These are phyloP conservation scores for Hipposideros armiger DNA, from an alignment of 2,113 vertebrate species.

Conservation along the genomic window DNA sequence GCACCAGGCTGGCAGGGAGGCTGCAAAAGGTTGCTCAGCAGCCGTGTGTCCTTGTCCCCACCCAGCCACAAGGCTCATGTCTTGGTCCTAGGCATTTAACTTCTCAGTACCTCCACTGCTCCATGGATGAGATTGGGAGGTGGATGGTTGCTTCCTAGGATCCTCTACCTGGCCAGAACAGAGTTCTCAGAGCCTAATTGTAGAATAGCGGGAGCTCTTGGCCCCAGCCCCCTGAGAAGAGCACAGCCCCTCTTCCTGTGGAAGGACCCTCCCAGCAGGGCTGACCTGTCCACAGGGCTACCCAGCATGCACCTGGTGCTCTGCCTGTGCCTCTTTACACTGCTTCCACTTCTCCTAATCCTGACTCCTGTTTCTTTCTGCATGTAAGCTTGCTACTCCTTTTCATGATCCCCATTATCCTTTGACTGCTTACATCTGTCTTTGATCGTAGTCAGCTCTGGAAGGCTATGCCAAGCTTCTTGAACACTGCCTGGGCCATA, in stretches of 20 bases:
- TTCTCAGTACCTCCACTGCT: background rate
- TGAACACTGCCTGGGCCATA: background rate
- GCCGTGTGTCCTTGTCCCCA: background rate
- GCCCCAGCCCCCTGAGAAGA: background rate
- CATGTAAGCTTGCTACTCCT: conserved; percentile 66
- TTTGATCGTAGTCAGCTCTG: conserved; percentile 25
- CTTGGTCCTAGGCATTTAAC: rapidly evolving
- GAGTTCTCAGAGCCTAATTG: background rate
- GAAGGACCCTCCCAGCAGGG: conserved; percentile 39
- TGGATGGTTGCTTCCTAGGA: background rate
- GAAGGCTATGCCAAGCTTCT: conserved; percentile 43
- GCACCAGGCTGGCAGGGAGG: background rate
- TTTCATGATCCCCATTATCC: conserved; percentile 59
- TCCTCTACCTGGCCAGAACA: background rate
- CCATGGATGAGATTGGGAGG: background rate
- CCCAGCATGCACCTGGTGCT: conserved; percentile 21
- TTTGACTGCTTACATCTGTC: conserved; percentile 68
- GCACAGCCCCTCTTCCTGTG: background rate
- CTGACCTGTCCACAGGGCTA: background rate
- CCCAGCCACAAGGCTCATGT: background rate
- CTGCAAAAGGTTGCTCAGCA: background rate
- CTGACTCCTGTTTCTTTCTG: conserved; percentile 31
- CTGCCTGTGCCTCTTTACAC: background rate
- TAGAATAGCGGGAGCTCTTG: background rate
- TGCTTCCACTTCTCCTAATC: background rate